Conservation (phyloP, 1,140 invertebrate species). For the Drosophila saltans region DNA sequence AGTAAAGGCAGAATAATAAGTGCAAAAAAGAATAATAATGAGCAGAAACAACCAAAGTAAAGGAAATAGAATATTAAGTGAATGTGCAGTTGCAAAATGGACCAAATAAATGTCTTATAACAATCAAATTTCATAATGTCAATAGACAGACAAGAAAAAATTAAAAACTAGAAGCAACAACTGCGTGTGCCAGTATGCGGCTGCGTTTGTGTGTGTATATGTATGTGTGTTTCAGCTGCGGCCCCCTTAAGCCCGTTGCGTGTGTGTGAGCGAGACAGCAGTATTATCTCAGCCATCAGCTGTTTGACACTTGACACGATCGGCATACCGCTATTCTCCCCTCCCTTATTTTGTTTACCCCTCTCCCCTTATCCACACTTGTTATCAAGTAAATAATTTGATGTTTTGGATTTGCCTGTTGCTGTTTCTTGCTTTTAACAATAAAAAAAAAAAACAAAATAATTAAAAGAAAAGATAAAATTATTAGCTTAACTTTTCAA, state of each 20-base stretch:
- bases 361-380: neutral
- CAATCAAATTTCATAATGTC: slow-evolving; percentile 63
- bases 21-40: slow-evolving; percentile 15
- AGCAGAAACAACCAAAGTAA: slow-evolving; percentile 31
- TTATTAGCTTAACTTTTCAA: too few species aligned
- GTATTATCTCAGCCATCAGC: slow-evolving; percentile 53
- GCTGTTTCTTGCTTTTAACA: slow-evolving; percentile 37
- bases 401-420: slow-evolving; percentile 49
- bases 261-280: slow-evolving; percentile 60
- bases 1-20: slow-evolving; percentile 56
- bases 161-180: slow-evolving; percentile 31
- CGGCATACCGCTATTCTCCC: slow-evolving; percentile 12
- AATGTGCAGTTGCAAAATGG: slow-evolving; percentile 34
- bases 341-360: slow-evolving; percentile 23
- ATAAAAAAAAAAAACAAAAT: slow-evolving; percentile 68
- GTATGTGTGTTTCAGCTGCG: neutral
- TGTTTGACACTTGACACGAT: slow-evolving; percentile 80
- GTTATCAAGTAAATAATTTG: slow-evolving; percentile 44
- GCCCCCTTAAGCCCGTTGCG: slow-evolving; percentile 19
- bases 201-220: slow-evolving; percentile 7
- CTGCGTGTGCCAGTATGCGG: slow-evolving; percentile 33
- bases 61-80: slow-evolving; percentile 45
- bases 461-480: slow-evolving; percentile 34
- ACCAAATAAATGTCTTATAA: slow-evolving; percentile 26
- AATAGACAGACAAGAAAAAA: slow-evolving; percentile 42